Percentiles rank a stretch among this genome's conserved stretches.
Evolutionary conservation across 2,888 invertebrate genomes (phyloP).

Genomic region (Himalopsyche tibetana): DNA sequence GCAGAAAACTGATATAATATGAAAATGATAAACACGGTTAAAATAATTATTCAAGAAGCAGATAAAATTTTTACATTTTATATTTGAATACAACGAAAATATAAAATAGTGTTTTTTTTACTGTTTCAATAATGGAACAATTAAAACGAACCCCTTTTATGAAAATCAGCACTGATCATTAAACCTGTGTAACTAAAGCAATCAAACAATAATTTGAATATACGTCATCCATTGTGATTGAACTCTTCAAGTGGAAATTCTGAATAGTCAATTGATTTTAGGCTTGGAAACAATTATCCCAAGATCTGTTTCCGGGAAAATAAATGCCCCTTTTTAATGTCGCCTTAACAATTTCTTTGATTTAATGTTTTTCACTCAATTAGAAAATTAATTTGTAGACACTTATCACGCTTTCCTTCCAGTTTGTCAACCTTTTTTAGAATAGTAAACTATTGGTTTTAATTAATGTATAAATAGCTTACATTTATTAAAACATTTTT

Average conservation of each 20-base stretch:
- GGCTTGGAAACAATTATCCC: neutral
- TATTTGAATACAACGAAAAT: too few relatives aligned
- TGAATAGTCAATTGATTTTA: conserved; percentile 10
- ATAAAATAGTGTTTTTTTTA: too few relatives aligned
- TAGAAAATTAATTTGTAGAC: neutral
- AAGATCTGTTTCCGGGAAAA: neutral
- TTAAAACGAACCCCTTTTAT: neutral
- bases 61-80: too few relatives aligned
- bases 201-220: conserved; percentile 19
- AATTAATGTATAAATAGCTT: too few relatives aligned
- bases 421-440: too few relatives aligned
- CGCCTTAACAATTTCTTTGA: neutral
- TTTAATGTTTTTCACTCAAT: neutral
- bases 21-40: too few relatives aligned
- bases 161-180: neutral
- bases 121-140: too few relatives aligned
- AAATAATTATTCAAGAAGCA: too few relatives aligned
- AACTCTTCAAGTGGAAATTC: neutral
- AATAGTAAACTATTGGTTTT: too few relatives aligned
- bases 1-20: too few relatives aligned
- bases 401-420: too few relatives aligned
- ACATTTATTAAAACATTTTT: too few relatives aligned
- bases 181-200: conserved; percentile 1
- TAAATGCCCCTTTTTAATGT: neutral
- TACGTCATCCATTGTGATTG: neutral